phyloP scores from a whole-genome alignment of 2,113 vertebrate species.

The Macquaria ambigua region DNA sequence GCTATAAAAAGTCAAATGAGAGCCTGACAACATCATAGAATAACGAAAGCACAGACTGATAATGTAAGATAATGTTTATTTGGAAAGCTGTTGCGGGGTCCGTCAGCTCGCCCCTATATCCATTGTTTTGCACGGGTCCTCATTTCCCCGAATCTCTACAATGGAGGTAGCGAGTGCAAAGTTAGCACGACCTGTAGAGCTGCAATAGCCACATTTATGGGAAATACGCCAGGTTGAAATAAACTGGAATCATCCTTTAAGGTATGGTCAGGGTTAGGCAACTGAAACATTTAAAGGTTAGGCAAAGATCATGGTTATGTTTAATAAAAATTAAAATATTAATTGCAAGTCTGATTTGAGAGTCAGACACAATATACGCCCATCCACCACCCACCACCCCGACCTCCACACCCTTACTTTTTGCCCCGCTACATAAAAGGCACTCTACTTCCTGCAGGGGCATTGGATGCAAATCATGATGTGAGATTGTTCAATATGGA shows the following conservation, averaged over 20 bases:
- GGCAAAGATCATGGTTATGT: neutral
- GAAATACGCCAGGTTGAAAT: neutral
- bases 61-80: too few species aligned
- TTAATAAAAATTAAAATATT: neutral
- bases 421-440: neutral
- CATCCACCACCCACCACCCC: neutral
- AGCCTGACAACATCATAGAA: neutral
- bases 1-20: neutral
- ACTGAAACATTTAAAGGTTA: neutral
- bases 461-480: neutral
- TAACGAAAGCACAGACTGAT: neutral
- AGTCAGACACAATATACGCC: neutral
- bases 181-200: neutral
- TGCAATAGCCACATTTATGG: neutral
- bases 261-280: neutral
- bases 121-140: neutral
- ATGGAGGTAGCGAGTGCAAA: neutral
- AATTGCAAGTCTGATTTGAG: neutral
- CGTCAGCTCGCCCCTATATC: too few species aligned
- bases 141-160: neutral
- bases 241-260: neutral
- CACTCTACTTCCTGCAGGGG: too few species aligned
- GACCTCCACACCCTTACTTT: neutral
- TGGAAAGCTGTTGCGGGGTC: neutral
- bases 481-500: neutral